These are phyloP conservation scores for Pachliopta kotzebuea DNA, from an alignment of 2,888 invertebrate genomes.

Conservation along the genomic window DNA sequence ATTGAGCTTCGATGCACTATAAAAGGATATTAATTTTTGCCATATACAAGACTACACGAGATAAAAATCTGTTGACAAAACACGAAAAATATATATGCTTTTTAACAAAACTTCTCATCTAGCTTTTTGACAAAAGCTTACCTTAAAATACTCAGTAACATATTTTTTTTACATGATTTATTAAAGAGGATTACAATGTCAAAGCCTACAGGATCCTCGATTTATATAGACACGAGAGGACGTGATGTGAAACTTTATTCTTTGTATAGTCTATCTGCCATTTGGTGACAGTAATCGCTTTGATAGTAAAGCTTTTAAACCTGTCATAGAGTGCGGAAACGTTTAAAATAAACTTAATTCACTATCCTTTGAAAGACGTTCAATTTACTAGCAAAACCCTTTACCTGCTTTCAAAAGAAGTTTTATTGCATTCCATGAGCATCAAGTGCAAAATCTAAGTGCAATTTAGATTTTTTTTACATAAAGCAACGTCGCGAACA, in stretches of 20 bases:
- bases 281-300: constrained; percentile 15
- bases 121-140: neutral
- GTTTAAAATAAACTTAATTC: constrained; percentile 72
- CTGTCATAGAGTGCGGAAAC: constrained; percentile 39
- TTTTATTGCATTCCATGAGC: constrained; percentile 13
- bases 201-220: neutral
- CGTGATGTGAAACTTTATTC: constrained; percentile 9
- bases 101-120: neutral
- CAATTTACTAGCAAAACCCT: constrained; percentile 47
- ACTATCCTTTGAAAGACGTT: constrained; percentile 60
- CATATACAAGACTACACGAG: neutral
- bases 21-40: too few species aligned
- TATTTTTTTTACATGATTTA: neutral
- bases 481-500: neutral
- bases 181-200: neutral
- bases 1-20: too few species aligned
- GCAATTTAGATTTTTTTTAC: neutral
- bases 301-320: constrained; percentile 29
- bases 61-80: neutral
- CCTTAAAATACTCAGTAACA: neutral
- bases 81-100: neutral
- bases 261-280: constrained; percentile 5
- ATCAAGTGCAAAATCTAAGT: neutral
- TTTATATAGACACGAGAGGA: constrained; percentile 1
- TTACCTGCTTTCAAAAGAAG: constrained; percentile 31